Conservation (phyloP, 2,888 invertebrate genomes). For the Epiblema foenella region DNA sequence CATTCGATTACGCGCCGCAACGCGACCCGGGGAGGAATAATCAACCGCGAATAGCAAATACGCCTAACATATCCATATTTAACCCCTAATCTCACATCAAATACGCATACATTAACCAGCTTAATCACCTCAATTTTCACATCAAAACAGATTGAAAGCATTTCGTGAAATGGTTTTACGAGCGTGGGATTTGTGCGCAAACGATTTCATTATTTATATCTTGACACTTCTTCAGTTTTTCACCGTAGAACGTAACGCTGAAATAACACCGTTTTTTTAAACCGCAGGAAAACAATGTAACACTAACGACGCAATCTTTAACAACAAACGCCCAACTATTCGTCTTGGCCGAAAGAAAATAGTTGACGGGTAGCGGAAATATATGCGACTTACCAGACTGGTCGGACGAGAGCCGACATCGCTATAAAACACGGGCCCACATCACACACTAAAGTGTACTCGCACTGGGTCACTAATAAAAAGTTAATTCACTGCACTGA, state of each 20-base stretch:
- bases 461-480: slow-evolving; percentile 66
- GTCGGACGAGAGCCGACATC: slow-evolving; percentile 85
- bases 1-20: slow-evolving; percentile 66
- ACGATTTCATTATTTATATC: slow-evolving; percentile 64
- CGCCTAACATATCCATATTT: slow-evolving; percentile 49
- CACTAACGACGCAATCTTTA: slow-evolving; percentile 51
- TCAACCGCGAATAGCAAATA: slow-evolving; percentile 48
- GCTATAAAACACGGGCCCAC: slow-evolving; percentile 79
- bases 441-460: slow-evolving; percentile 76
- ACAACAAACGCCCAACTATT: slow-evolving; percentile 58
- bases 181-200: slow-evolving; percentile 84
- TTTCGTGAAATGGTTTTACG: slow-evolving; percentile 85
- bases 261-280: slow-evolving; percentile 69
- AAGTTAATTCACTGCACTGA: slow-evolving; percentile 67
- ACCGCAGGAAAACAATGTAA: slow-evolving; percentile 50
- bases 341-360: slow-evolving; percentile 56
- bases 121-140: slow-evolving; percentile 51
- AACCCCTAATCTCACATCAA: slow-evolving; percentile 46
- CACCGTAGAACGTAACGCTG: slow-evolving; percentile 73
- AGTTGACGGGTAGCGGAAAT: slow-evolving; percentile 54
- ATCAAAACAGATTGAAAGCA: slow-evolving; percentile 73
- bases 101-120: slow-evolving; percentile 46
- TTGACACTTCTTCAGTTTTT: slow-evolving; percentile 72
- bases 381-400: slow-evolving; percentile 80
- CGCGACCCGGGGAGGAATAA: slow-evolving; percentile 53